Evolutionary conservation across 2,888 invertebrate species (phyloP), one percentile per base, ranked within the genome.

Genomic region (Ischnura elegans): DNA sequence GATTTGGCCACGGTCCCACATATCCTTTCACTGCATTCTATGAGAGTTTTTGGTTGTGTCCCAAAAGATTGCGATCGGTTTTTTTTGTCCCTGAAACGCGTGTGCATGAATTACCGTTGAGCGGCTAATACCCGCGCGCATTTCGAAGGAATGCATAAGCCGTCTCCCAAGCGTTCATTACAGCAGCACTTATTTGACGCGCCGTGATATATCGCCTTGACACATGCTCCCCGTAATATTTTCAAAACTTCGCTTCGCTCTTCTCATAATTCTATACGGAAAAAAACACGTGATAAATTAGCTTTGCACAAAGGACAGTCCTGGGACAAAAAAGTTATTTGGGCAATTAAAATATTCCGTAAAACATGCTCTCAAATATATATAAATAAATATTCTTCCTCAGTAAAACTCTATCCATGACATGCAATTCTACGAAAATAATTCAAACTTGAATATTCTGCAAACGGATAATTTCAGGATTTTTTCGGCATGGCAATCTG

Each of bases 41-140:
- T 21, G 87, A 87, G 87, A 87, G 42, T 87, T 87, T 55, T 87
- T 51, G 55, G 87, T 87, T 87, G 61, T 90, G 55, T 61, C 61
- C 90, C 61, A 90, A 90, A 90, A 19, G 90, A 90, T 55, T 43
- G 36, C 55, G 42, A 87, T 87, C 36, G 87, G 86, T 55, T 36
- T n/a, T 43, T 55, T 36, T n/a, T 43, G 90, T 76, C 76, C 76
- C 76, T 61, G 87, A 90, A 66, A 90, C 66, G 42, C 61, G 90
- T 43, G n/a, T n/a, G 25, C 66, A 90, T 90, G 55, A 90, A 42
- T 90, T 90, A 90, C 61, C n/a, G 45, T 25, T 13, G 66, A 25
- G 25, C 90, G 43, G 25, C 90, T 51, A 61, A 66, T 61, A n/a
- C 42, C 8, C 8, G 16, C 61, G 76, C 36, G 76, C 16, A 36